Evolutionary conservation across 2,797 vertebrate genomes (phyloP), one percentile per base, ranked within the genome.

Genomic region (Pangasius macronema): DNA sequence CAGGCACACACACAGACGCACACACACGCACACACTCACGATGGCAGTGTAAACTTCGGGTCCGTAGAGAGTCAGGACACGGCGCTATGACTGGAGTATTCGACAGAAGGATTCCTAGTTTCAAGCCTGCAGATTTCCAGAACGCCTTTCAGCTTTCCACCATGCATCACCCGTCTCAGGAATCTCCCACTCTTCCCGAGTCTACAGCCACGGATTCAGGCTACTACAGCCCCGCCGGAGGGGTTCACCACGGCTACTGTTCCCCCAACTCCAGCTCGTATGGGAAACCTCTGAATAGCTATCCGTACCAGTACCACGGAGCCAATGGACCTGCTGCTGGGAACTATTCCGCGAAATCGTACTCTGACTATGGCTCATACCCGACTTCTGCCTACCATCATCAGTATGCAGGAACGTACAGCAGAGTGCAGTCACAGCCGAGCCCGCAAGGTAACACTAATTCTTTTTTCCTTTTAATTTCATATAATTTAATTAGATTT

Each of bases 151-250:
- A 97, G 93, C 95, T 97, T 91, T 95, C 97, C 87, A 94, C 96
- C 95, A 98, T 98, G 98, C 98, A 98, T 92, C 98, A 99, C 87
- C 98, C 98, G 91, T 97, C 98, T 96, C 98, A 99, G 97, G 98
- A 99, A 95, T 99, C 98, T 90, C 98, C 98, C 84, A 99, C 98
- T 93, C 95, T 99, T 93, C 98, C 98, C 82, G 98, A 99, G 95
- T 98, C 98, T 36, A 97, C 97, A 86, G 97, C 98, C 93, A 99
- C 98, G 93, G 98, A 99, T 95, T 97, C 98, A 92, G 98, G 98
- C 95, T 99, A 99, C 94, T 99, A 99, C 95, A 96, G 97, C 95
- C 95, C 97, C 84, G 93, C 94, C 61, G 94, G 92, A 18, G 96
- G 94, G 91, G 93, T 96, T 88, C 93, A 95, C 85, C 98, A 98